A percentile compares a stretch with the other conserved stretches of the same genome.
phyloP scores from a whole-genome alignment of 2,888 invertebrate genomes.

The Pilophorus perplexus region DNA sequence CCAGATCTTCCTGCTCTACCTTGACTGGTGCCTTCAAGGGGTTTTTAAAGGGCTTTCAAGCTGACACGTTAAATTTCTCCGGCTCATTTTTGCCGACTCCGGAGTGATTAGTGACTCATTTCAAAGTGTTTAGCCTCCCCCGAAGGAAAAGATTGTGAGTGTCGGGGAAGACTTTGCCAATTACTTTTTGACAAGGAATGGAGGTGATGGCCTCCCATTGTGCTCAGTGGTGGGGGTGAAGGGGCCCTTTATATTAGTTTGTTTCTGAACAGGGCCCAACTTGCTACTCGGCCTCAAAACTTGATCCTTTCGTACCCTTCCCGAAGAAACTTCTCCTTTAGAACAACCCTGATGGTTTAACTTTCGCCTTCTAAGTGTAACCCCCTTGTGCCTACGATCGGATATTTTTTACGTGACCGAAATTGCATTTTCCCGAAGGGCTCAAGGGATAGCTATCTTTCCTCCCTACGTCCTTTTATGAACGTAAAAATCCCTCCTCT shows the following conservation, averaged over 20 bases:
- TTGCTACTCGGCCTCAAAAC: conserved; percentile 40
- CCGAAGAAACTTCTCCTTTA: conserved; percentile 19
- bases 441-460: too few relatives aligned
- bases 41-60: too few relatives aligned
- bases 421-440: conserved; percentile 43
- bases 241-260: conserved; percentile 37
- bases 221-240: conserved; percentile 5
- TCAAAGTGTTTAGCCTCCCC: conserved; percentile 31
- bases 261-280: conserved; percentile 41
- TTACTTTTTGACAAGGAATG: conserved; percentile 40
- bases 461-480: background rate
- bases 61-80: too few relatives aligned
- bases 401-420: conserved; percentile 45
- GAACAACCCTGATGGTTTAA: conserved; percentile 37
- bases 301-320: conserved; percentile 19
- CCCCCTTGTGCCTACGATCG: conserved; percentile 22
- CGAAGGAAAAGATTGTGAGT: background rate
- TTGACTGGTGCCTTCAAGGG: too few relatives aligned
- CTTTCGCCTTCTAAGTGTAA: conserved; percentile 33
- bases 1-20: too few relatives aligned
- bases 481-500: conserved; percentile 33
- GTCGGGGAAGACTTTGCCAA: conserved; percentile 29
- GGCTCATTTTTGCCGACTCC: too few relatives aligned
- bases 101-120: conserved; percentile 38
- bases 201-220: conserved; percentile 38